Conservation (phyloP, 1,140 invertebrate species). For the Eumaeus atala region DNA sequence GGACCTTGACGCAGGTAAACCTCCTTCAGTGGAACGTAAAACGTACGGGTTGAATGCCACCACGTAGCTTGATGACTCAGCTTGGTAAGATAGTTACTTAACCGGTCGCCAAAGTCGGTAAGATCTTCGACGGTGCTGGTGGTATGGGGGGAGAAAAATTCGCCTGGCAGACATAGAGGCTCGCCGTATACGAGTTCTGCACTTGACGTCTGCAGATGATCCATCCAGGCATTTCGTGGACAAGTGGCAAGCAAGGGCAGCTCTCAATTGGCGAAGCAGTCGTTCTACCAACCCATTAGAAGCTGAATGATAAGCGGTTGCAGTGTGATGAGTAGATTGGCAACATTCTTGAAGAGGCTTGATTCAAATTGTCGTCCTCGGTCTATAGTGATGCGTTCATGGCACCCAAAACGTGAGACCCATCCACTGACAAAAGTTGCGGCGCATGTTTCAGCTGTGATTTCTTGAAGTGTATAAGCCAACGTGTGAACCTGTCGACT, state of each 20-base stretch:
- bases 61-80: no score
- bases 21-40: no score
- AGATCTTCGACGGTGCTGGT: no score
- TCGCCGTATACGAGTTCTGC: background rate
- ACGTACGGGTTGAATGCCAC: no score
- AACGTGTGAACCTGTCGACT: conserved; percentile 7
- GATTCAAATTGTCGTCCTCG: conserved; percentile 7
- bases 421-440: background rate
- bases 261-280: conserved; percentile 4
- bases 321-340: background rate
- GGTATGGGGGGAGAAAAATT: background rate
- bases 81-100: no score
- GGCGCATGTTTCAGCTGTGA: conserved; percentile 1
- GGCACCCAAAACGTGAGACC: conserved; percentile 9
- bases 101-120: no score
- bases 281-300: conserved; percentile 7
- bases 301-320: conserved; percentile 8
- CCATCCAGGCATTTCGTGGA: background rate
- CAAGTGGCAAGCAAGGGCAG: conserved; percentile 1
- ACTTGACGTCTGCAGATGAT: conserved; percentile 1
- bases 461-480: background rate
- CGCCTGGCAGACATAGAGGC: background rate
- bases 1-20: no score
- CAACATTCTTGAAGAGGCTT: background rate
- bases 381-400: background rate